Percentiles rank a stretch among this genome's conserved stretches.
These are phyloP conservation scores for Epinephelus lanceolatus DNA, from an alignment of 2,113 vertebrate genomes.

Conservation along the genomic window DNA sequence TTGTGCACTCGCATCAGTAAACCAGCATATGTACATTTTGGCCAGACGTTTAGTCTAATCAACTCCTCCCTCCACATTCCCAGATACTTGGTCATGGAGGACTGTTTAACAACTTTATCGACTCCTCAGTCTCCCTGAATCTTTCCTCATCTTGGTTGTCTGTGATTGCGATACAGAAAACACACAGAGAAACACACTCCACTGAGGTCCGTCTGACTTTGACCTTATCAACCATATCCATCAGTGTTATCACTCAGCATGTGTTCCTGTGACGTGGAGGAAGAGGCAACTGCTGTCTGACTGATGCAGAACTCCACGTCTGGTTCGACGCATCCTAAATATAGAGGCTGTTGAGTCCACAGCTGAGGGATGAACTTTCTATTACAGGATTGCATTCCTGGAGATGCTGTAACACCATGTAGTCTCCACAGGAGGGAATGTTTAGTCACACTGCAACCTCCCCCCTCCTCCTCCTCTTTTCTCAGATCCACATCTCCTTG, in stretches of 20 bases:
- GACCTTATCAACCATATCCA: constrained; percentile 14
- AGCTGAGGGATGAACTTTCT: constrained; percentile 21
- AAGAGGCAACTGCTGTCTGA: constrained; percentile 5
- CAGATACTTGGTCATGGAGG: constrained; percentile 42
- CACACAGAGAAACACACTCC: neutral
- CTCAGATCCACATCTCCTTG: neutral
- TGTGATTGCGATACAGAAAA: neutral
- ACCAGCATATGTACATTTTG: constrained; percentile 12
- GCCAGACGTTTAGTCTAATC: constrained; percentile 58
- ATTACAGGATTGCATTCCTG: constrained; percentile 48
- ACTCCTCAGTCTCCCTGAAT: neutral
- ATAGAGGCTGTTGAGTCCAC: constrained; percentile 5
- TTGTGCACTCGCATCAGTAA: constrained; percentile 29
- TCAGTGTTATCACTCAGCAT: constrained; percentile 21
- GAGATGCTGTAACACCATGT: constrained; percentile 32
- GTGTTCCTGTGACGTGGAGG: neutral
- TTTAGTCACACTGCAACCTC: constrained; percentile 52
- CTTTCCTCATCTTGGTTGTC: constrained; percentile 7
- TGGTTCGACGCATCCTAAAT: constrained; percentile 19
- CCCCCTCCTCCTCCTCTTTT: neutral
- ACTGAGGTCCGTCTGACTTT: constrained; percentile 11
- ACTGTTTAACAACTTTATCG: constrained; percentile 21
- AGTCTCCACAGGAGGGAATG: constrained; percentile 46
- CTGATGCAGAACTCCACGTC: neutral
- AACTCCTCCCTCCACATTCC: constrained; percentile 60